Percentiles rank a stretch among this genome's conserved stretches.
phyloP scores from a whole-genome alignment of 1,140 invertebrate species.

The Aphidius ervi region DNA sequence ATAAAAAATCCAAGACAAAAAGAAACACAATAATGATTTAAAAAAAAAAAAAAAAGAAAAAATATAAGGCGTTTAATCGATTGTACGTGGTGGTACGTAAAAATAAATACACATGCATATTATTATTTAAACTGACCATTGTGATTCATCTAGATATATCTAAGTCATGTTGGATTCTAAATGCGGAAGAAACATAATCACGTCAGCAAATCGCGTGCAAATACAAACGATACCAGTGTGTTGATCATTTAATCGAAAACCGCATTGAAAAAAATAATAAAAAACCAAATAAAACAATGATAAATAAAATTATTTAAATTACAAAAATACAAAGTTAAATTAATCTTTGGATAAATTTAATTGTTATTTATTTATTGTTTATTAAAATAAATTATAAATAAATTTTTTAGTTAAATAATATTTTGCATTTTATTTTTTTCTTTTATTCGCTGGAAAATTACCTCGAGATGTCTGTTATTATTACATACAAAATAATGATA shows the following conservation, averaged over 20 bases:
- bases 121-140: background rate
- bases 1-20: no score
- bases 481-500: no score
- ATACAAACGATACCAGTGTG: background rate
- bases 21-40: no score
- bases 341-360: no score
- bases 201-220: slow-evolving; percentile 11
- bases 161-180: slow-evolving; percentile 20
- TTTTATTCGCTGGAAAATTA: slow-evolving; percentile 4
- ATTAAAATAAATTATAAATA: background rate
- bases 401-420: background rate
- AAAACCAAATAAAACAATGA: background rate
- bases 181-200: slow-evolving; percentile 21
- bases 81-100: slow-evolving; percentile 1
- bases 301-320: background rate
- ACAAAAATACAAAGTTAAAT: no score
- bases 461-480: slow-evolving; percentile 1
- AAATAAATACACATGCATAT: slow-evolving; percentile 7
- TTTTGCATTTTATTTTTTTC: slow-evolving; percentile 1
- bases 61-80: no score
- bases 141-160: slow-evolving; percentile 20
- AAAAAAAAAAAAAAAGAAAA: no score
- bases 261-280: background rate
- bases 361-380: no score
- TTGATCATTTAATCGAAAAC: slow-evolving; percentile 6